Evolutionary conservation across 2,797 vertebrate species (phyloP).

Genomic region (Paratrypauchen microcephalus): DNA sequence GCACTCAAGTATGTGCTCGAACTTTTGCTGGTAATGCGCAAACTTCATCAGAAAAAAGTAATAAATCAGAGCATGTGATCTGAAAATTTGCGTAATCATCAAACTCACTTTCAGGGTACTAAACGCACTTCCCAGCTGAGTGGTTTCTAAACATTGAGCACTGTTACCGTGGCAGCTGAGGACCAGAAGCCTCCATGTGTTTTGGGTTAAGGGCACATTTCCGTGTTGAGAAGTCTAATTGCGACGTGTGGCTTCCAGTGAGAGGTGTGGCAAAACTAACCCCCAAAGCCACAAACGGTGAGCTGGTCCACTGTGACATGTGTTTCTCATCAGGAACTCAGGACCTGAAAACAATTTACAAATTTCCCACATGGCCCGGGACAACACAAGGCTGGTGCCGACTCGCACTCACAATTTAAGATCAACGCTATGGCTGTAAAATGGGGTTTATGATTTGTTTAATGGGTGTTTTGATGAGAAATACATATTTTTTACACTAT

Average conservation of each 20-base stretch:
- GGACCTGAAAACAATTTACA: constrained; percentile 88
- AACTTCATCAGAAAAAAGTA: not conserved
- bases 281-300: constrained; percentile 77
- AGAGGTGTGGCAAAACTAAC: constrained; percentile 72
- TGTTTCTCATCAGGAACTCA: constrained; percentile 87
- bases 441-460: constrained; percentile 82
- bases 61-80: constrained; percentile 18
- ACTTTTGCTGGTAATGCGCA: not conserved
- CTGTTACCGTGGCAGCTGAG: constrained; percentile 91
- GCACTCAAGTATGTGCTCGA: not conserved
- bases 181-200: constrained; percentile 88
- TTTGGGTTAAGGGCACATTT: constrained; percentile 87
- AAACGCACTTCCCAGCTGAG: constrained; percentile 62
- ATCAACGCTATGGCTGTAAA: constrained; percentile 74
- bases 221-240: constrained; percentile 80
- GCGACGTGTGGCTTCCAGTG: constrained; percentile 71
- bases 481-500: constrained; percentile 80
- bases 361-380: constrained; percentile 87
- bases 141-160: constrained; percentile 73
- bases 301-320: constrained; percentile 81
- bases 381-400: constrained; percentile 78
- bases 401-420: constrained; percentile 80
- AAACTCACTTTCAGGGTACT: constrained; percentile 60
- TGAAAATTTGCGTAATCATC: constrained; percentile 10
- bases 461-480: constrained; percentile 82